Conservation (phyloP, 2,113 vertebrate species). For the Rynchops niger region DNA sequence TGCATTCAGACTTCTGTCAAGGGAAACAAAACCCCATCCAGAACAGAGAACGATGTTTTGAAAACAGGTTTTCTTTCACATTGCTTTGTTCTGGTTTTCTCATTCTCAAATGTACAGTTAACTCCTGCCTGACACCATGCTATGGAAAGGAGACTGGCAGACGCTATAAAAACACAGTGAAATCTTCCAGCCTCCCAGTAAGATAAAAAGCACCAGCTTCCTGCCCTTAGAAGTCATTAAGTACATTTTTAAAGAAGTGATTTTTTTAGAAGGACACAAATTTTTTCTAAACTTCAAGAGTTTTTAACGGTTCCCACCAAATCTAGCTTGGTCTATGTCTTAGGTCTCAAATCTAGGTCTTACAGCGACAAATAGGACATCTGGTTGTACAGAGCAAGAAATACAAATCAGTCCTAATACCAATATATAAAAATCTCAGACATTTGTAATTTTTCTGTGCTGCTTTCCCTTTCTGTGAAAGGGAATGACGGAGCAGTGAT, state of each 20-base stretch:
- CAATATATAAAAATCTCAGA: neutral
- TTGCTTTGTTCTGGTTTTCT: neutral
- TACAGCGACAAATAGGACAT: neutral
- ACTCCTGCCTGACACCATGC: neutral
- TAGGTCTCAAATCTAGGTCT: neutral
- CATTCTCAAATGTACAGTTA: neutral
- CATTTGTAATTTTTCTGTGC: neutral
- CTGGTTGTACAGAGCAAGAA: neutral
- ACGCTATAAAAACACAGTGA: neutral
- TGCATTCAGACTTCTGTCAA: neutral
- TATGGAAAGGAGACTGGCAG: neutral
- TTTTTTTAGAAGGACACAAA: neutral
- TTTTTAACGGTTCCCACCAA: neutral
- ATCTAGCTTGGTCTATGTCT: neutral
- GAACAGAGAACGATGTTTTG: neutral
- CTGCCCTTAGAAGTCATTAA: neutral
- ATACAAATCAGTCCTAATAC: neutral
- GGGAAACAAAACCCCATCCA: conserved; percentile 20
- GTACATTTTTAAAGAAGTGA: neutral
- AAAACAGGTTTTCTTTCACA: neutral
- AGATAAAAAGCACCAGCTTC: neutral
- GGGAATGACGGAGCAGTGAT: neutral
- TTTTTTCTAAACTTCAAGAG: neutral
- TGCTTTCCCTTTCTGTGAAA: too few relatives aligned
- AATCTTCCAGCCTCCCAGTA: neutral